Base-by-base conservation (phyloP, 2,888 invertebrate species). In the Eutolmus rufibarbis region DNA sequence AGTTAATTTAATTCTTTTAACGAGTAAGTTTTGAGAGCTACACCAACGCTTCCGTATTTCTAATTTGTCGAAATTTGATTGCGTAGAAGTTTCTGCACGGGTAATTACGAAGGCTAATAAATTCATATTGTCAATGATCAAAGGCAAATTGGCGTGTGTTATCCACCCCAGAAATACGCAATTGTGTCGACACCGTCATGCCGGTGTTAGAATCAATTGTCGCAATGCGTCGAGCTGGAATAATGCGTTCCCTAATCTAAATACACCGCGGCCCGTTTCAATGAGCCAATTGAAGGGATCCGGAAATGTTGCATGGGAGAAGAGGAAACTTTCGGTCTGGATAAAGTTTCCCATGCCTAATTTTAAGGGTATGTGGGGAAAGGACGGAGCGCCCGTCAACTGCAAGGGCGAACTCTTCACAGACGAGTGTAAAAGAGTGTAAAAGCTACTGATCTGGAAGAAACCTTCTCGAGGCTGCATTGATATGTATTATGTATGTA, bases 81-180 rank as follows among this genome's bases (percentile, higher is more conserved):
- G 46, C 74, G 51, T 16, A 31, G n/a, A 86, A 77, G 76, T 56
- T 77, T 86, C 74, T 77, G 51, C 74, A 51, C 37, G 56, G 86
- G 51, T 19, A 86, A 86, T 40, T 51, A 76, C 23, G 74, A 66
- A 77, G 84, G 87, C 87, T 86, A 88, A 88, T 88, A 88, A 88
- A 88, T 88, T 88, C 88, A 88, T 86, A 88, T 87, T 85, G 86
- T 85, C 87, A 87, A 23, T 85, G 88, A 88, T 88, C 88, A 88
- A 88, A 88, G 86, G 87, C 43, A 88, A 88, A 88, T 88, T 86
- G 88, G 79, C 88, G 87, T 87, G 87, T 85, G 88, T 87, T 86
- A 74, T 84, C 87, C 87, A 87, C 87, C 82, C 86, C 87, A 77
- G 14, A 78, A 43, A 79, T 78, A 86, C 57, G 37, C 76, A 77